phyloP scores from a whole-genome alignment of 2,113 vertebrate genomes.

The Stigmatopora argus region DNA sequence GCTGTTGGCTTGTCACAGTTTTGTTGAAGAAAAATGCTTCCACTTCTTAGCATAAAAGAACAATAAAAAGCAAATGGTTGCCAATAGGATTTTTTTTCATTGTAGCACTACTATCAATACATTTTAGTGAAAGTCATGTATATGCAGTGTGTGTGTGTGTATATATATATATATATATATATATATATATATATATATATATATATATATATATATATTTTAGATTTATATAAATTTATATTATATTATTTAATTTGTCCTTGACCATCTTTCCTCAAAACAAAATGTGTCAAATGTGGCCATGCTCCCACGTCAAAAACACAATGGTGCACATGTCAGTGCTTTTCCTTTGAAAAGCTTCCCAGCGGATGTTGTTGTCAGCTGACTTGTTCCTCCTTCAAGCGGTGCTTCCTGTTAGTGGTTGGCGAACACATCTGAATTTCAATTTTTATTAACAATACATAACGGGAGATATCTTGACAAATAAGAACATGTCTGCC shows the following conservation, averaged over 20 bases:
- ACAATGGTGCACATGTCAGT: no score
- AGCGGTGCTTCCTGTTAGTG: neutral
- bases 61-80: neutral
- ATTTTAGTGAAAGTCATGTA: neutral
- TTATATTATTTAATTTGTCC: no score
- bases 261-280: no score
- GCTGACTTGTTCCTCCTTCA: constrained; percentile 37
- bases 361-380: constrained; percentile 61
- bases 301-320: no score
- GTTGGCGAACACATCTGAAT: neutral
- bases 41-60: neutral
- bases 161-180: no score
- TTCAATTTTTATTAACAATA: neutral
- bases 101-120: neutral
- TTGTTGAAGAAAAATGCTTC: neutral
- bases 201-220: no score
- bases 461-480: neutral
- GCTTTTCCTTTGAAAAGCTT: constrained; percentile 37
- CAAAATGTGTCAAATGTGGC: no score
- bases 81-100: neutral
- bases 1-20: neutral
- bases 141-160: neutral
- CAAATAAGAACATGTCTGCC: constrained; percentile 45
- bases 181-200: no score
- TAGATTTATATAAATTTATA: no score